Evolutionary conservation across 2,113 vertebrate species (phyloP), one percentile per base, ranked within the genome.

Genomic region (Phoenicopterus ruber): DNA sequence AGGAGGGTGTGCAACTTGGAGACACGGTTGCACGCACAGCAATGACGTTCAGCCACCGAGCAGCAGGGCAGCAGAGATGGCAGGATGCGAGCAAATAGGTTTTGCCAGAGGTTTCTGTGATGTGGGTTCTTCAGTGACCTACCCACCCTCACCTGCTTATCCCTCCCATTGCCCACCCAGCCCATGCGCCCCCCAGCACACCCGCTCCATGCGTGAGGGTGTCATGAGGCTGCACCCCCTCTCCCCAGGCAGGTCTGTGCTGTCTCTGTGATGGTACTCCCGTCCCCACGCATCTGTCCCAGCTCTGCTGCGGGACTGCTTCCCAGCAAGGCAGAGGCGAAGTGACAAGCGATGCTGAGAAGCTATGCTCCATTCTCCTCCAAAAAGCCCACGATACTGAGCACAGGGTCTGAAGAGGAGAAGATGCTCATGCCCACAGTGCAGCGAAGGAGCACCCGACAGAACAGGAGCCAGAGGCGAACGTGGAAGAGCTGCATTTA

Each of bases 11-110:
- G 38, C 25, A 15, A 18, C 11, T 13, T 34, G 40, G 31, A 44
- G 91, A 21, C 22, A 11, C 0, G 0, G 65, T 15, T 22, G 20
- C 47, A 38, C 1, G 3, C 49, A 26, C 29, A 55, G 59, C 1
- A 4, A 13, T 32, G 54, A 32, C 29, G 16, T 18, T 21, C 40
- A 32, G 54, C 42, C 55, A 19, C 28, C 1, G 5, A 42, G 78
- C 46, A 71, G 32, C 59, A 11, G 34, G 34, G 44, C 34, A 87
- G 72, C 46, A 62, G 83, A 66, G 40, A 6, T 4, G 38, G 31
- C 57, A 86, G 58, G 63, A 31, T 14, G n/a, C 2, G 54, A 82
- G 58, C 36, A 40, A 46, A 26, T 1, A 26, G 42, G 13, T 72
- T 77, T 83, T 36, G 22, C 34, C 44, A 79, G 49, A 42, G 38